Conservation (phyloP, 2,797 vertebrate genomes). For the Poeciliopsis presidionis region DNA sequence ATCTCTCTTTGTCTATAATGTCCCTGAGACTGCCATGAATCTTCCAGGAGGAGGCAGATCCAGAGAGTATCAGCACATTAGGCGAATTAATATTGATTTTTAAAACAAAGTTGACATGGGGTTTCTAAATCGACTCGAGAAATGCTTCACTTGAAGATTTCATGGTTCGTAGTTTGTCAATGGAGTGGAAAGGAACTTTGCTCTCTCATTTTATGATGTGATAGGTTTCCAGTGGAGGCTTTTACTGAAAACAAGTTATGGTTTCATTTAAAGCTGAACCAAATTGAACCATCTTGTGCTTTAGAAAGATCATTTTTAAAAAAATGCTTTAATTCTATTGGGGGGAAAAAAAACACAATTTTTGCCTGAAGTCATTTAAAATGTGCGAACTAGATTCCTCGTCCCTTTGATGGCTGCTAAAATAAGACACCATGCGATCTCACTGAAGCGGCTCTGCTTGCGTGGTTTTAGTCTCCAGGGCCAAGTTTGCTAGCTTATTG, state of each 20-base stretch:
- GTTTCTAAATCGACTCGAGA: conserved; percentile 74
- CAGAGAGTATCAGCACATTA: conserved; percentile 65
- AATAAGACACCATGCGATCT: conserved; percentile 64
- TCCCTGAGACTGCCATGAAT: conserved; percentile 48
- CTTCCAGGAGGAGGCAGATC: conserved; percentile 55
- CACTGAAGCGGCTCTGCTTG: conserved; percentile 53
- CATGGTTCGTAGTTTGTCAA: conserved; percentile 64
- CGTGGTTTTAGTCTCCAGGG: conserved; percentile 39
- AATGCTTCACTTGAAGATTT: conserved; percentile 70
- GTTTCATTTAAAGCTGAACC: conserved; percentile 30
- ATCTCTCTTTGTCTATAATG: conserved; percentile 30
- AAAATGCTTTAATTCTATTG: not conserved
- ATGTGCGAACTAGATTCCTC: conserved; percentile 44
- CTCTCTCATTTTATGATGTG: conserved; percentile 76
- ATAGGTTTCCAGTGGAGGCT: conserved; percentile 70
- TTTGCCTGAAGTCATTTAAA: conserved; percentile 39
- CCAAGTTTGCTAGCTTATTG: conserved; percentile 56
- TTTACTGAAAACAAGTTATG: conserved; percentile 65
- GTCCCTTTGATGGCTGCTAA: conserved; percentile 45
- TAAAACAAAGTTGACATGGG: conserved; percentile 75
- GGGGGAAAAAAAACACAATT: not conserved
- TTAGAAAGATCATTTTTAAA: not conserved
- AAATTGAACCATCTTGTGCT: conserved; percentile 31
- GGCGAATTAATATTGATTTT: conserved; percentile 79
- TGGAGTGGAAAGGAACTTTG: conserved; percentile 64